Base-by-base conservation (phyloP, 2,113 vertebrate genomes). In the Antechinus flavipes region DNA sequence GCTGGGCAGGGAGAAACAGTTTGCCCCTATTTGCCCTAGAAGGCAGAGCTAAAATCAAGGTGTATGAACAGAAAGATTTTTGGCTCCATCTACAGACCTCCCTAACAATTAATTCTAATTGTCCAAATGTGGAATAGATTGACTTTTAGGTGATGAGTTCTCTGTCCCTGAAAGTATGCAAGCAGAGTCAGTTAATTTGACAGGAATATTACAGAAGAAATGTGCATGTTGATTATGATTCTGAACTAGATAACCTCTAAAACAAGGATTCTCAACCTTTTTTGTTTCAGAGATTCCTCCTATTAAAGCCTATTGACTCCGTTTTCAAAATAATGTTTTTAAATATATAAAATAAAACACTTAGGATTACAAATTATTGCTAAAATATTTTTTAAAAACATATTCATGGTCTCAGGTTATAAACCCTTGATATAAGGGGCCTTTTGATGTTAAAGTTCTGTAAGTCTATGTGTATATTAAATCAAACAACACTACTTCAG, bases 401-500 rank as follows among this genome's bases (percentile, higher is more conserved):
- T 42, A 25, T n/a, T 76, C 5, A 76, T 14, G 22, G 35, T 30
- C 68, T 6, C 30, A 22, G 1, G 16, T 42, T 68, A 42, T 19
- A 14, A 76, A 42, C 68, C 68, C 35, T n/a, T 76, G 35, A 35
- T n/a, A 1, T n/a, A 42, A n/a, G 5, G 4, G 42, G 16, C 68
- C 16, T n/a, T 76, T n/a, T 19, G 68, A 76, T 42, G 5, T n/a
- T 22, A n/a, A 76, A 93, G 10, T n/a, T 22, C 19, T 0, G 8
- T 0, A 0, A 10, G 50, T 52, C 47, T 0, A 8, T 49, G 22
- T 0, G 11, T 14, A 8, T 5, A 3, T 42, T 35, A 84, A 93
- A 23, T 11, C 76, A 58, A 50, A 2, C 27, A 90, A 49, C 58
- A 42, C 4, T 84, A 22, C 68, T 1, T 30, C 8, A 23, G 54